Base-by-base conservation (phyloP, 2,888 invertebrate species). In the Drosophila mayaguana region DNA sequence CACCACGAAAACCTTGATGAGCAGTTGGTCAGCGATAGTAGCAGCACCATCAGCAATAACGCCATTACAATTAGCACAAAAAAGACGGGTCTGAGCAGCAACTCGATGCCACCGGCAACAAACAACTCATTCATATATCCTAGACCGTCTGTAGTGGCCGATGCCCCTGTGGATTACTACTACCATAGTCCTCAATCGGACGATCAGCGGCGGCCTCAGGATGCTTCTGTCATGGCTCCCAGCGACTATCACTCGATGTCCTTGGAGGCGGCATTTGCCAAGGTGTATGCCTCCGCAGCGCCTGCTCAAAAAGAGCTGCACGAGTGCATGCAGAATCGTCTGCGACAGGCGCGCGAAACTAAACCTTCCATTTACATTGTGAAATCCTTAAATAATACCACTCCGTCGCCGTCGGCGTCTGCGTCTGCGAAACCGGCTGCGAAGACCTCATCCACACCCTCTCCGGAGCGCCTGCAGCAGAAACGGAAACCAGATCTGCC, bases 341-440 rank as follows among this genome's bases (percentile, higher is more conserved):
- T 92, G 69, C 87, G 88, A 3, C 82, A 85, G 53, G 85, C 91
- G 20, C 92, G 92, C 12, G 85, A 91, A 69, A 66, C 83, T 4
- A 90, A 91, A 59, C 92, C 92, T 0, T 87, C 88, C 42, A 92
- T 92, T 45, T 92, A 83, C 63, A 92, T 92, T 64, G 88, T 92
- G 8, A 78, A 92, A 63, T 75, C 91, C 2, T 66, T 84, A 50
- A 73, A 73, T 22, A 88, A 78, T 56, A 62, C 32, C 8, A 34
- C 46, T 4, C 11, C 36, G 16, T 7, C 71, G 1, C 14, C 71
- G 25, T 7, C 28, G 28, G 8, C 9, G 7, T 6, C 28, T 7
- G n/a, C n/a, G n/a, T 14, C 3, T 7, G 9, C 8, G 18, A 22
- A 18, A 5, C 14, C 22, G 8, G 2, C n/a, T 14, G 18, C 14